These are phyloP conservation scores for Colostygia pectinataria DNA, from an alignment of 2,888 invertebrate genomes.

Conservation along the genomic window DNA sequence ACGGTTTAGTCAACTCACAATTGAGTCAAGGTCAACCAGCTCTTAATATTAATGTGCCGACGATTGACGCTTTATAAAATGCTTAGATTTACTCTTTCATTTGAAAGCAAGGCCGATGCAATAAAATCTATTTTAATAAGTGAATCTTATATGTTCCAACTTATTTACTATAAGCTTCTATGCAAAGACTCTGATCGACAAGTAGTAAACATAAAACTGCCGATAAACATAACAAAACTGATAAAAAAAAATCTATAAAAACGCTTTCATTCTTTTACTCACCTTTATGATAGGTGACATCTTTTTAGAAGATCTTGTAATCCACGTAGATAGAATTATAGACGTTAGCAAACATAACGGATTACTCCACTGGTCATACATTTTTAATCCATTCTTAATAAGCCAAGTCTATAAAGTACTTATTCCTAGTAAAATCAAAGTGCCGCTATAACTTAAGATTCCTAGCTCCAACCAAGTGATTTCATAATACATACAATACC, in stretches of 20 bases:
- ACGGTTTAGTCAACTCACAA: conserved; percentile 21
- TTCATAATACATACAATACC: conserved; percentile 6
- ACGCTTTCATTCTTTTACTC: no score
- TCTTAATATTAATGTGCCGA: conserved; percentile 26
- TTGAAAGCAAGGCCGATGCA: conserved; percentile 10
- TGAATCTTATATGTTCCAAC: neutral
- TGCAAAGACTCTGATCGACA: no score
- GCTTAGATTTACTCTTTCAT: conserved; percentile 6
- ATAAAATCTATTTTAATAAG: neutral
- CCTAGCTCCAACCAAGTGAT: conserved; percentile 6
- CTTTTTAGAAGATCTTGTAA: no score
- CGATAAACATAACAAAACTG: no score
- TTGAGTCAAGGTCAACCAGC: conserved; percentile 30
- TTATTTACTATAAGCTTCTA: no score
- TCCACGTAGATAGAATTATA: no score
- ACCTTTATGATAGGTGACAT: no score
- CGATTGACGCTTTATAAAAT: conserved; percentile 18
- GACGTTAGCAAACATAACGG: neutral
- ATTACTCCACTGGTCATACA: neutral
- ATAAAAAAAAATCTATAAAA: no score
- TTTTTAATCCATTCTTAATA: neutral
- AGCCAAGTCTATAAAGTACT: neutral
- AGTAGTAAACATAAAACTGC: no score
- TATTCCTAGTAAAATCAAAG: conserved; percentile 3
- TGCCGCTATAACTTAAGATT: conserved; percentile 12